phyloP scores from a whole-genome alignment of 2,113 vertebrate genomes.

The Atrichornis clamosus region DNA sequence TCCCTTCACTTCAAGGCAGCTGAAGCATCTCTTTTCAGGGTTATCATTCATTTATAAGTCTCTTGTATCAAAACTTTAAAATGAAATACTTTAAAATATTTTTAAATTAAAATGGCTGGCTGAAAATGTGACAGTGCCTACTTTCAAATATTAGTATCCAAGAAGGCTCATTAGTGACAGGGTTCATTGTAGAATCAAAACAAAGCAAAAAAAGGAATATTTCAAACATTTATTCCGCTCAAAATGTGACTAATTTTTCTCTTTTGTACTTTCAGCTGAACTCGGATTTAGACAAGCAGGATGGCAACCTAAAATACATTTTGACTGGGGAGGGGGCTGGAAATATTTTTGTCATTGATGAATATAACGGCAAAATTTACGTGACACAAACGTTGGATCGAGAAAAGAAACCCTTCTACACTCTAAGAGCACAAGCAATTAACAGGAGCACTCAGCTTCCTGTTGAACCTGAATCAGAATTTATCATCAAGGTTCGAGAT shows the following conservation, averaged over 20 bases:
- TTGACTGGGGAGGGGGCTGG: slow-evolving; percentile 85
- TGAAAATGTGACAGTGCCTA: neutral
- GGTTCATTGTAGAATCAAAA: neutral
- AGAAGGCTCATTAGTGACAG: neutral
- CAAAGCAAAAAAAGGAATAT: neutral
- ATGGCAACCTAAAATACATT: slow-evolving; percentile 78
- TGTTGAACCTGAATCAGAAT: slow-evolving; percentile 88
- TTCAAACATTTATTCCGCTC: neutral
- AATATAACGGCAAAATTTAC: slow-evolving; percentile 79
- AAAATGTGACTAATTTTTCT: neutral
- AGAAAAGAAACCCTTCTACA: slow-evolving; percentile 85
- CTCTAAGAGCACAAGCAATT: slow-evolving; percentile 82
- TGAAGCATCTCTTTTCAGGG: neutral
- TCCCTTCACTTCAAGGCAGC: neutral
- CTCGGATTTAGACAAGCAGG: slow-evolving; percentile 82
- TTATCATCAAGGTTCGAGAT: slow-evolving; percentile 90
- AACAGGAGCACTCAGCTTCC: slow-evolving; percentile 74
- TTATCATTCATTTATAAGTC: neutral
- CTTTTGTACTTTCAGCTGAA: slow-evolving; percentile 75
- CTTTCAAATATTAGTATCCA: neutral
- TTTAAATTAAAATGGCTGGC: neutral
- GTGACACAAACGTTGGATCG: slow-evolving; percentile 81
- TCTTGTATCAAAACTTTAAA: neutral
- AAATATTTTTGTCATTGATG: slow-evolving; percentile 80
- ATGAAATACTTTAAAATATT: neutral